Evolutionary conservation across 2,113 vertebrate species (phyloP).

Genomic region (Gasterosteus aculeatus): DNA sequence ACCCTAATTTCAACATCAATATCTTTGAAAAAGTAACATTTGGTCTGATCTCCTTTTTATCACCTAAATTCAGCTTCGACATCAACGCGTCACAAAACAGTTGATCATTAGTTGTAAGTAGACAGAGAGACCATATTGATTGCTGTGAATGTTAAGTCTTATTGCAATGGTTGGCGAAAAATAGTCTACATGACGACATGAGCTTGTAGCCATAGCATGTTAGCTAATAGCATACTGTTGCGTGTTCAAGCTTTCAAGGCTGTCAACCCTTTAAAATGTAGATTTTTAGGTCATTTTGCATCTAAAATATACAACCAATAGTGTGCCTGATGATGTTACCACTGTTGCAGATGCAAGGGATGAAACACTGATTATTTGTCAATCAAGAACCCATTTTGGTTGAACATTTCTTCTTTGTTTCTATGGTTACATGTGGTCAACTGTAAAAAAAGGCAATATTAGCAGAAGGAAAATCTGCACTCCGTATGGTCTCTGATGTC

Average conservation of each 20-base stretch:
- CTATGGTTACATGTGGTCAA: neutral
- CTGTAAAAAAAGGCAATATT: neutral
- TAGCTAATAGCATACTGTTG: neutral
- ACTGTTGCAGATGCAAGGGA: neutral
- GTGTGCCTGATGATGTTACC: neutral
- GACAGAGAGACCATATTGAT: too few relatives aligned
- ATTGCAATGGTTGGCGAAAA: neutral
- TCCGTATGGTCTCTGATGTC: conserved; percentile 31
- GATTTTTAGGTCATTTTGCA: too few relatives aligned
- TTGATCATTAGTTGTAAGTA: too few relatives aligned
- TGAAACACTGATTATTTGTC: neutral
- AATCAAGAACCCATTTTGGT: neutral
- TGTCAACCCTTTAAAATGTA: too few relatives aligned
- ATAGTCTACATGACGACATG: neutral
- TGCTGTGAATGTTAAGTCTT: neutral
- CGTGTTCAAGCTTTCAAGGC: too few relatives aligned
- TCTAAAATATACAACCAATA: too few relatives aligned
- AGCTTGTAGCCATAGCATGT: neutral
- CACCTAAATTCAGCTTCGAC: too few relatives aligned
- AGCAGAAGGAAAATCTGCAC: conserved; percentile 21
- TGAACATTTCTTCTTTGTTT: neutral
- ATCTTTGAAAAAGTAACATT: too few relatives aligned
- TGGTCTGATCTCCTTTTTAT: too few relatives aligned
- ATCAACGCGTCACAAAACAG: too few relatives aligned
- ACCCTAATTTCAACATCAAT: too few relatives aligned